Conservation (phyloP, 2,888 invertebrate genomes). For the Andrena dorsata region DNA sequence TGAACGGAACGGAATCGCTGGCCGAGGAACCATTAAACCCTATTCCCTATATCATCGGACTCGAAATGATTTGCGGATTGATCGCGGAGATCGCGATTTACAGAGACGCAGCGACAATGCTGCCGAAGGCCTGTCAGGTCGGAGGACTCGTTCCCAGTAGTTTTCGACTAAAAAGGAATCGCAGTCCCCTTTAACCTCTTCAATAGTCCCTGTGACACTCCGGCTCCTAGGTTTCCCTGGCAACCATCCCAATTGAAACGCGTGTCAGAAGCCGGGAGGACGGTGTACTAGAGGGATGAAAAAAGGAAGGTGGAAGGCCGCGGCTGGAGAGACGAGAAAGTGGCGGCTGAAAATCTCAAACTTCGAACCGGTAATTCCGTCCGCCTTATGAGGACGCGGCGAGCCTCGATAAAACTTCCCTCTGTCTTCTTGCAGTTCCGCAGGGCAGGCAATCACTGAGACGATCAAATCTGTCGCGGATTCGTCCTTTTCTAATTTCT, state of each 20-base stretch:
- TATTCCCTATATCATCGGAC: not conserved
- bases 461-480: not conserved
- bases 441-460: not conserved
- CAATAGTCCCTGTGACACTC: slow-evolving; percentile 82
- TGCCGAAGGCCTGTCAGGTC: not conserved
- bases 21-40: not conserved
- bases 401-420: slow-evolving; percentile 46
- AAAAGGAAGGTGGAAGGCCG: slow-evolving; percentile 62
- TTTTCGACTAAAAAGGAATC: slow-evolving; percentile 72
- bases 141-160: slow-evolving; percentile 62
- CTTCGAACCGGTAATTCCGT: slow-evolving; percentile 81
- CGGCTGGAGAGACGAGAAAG: slow-evolving; percentile 67
- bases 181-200: slow-evolving; percentile 82
- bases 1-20: not conserved
- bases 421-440: not conserved
- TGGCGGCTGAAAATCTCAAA: slow-evolving; percentile 82
- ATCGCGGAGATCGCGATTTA: not conserved
- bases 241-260: slow-evolving; percentile 82
- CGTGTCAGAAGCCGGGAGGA: slow-evolving; percentile 80
- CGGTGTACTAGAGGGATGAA: slow-evolving; percentile 69
- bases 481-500: not conserved
- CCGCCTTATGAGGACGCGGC: slow-evolving; percentile 41
- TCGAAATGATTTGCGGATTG: not conserved
- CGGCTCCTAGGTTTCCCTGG: slow-evolving; percentile 81
- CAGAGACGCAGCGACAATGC: not conserved